Percentiles rank a stretch among this genome's conserved stretches.
These are phyloP conservation scores for Rhynchonema sp. DNA, from an alignment of 2,888 invertebrate species.

Conservation along the genomic window DNA sequence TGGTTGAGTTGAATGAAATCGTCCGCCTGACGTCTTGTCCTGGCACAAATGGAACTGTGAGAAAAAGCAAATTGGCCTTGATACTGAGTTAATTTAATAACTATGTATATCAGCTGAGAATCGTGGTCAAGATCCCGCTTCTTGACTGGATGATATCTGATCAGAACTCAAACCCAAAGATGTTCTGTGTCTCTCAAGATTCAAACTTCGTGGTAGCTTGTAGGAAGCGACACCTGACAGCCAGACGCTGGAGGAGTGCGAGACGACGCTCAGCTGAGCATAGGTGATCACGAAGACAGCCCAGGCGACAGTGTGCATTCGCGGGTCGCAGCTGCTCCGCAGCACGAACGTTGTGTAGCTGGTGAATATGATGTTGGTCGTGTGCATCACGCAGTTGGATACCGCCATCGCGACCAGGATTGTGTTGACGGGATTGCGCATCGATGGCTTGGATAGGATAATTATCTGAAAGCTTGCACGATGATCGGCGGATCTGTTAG, in stretches of 20 bases:
- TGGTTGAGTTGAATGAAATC: too few relatives aligned
- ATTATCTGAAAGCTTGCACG: neutral
- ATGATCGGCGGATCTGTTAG: too few relatives aligned
- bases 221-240: too few relatives aligned
- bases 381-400: neutral
- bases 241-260: conserved; percentile 23
- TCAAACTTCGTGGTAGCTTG: too few relatives aligned
- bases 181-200: neutral
- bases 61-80: too few relatives aligned
- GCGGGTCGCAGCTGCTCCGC: neutral
- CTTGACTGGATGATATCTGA: too few relatives aligned
- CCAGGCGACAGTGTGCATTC: conserved; percentile 10
- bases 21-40: too few relatives aligned
- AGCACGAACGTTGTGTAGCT: neutral
- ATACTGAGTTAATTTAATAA: too few relatives aligned
- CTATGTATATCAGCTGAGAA: too few relatives aligned
- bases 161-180: too few relatives aligned
- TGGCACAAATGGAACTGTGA: too few relatives aligned
- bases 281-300: conserved; percentile 19
- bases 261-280: conserved; percentile 23
- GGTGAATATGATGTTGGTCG: neutral
- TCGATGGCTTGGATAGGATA: conserved; percentile 4
- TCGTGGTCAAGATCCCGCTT: too few relatives aligned
- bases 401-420: conserved; percentile 24
- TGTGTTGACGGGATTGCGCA: conserved; percentile 27